Evolutionary conservation across 2,797 vertebrate genomes (phyloP).

Genomic region (Esox masquinongy): DNA sequence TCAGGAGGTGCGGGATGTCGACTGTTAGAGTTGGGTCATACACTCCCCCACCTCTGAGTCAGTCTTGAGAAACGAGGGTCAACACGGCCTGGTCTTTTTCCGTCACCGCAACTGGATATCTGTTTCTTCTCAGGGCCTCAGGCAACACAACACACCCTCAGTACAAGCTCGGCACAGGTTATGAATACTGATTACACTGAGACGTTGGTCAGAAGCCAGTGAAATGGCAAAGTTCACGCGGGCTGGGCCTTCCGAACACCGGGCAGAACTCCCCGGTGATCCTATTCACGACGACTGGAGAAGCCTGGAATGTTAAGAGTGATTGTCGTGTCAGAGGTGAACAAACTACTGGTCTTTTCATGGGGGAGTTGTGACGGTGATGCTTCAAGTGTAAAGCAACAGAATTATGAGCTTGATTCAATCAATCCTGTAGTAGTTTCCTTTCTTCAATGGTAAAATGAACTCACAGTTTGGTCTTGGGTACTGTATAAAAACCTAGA

Average conservation of each 20-base stretch:
- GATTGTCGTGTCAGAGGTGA: constrained; percentile 16
- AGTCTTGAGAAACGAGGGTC: constrained; percentile 30
- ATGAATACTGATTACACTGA: neutral
- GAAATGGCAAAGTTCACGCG: neutral
- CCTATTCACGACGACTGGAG: neutral
- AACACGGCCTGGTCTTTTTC: constrained; percentile 45
- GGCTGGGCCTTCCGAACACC: neutral
- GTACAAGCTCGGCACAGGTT: constrained; percentile 26
- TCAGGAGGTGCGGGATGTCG: constrained; percentile 7
- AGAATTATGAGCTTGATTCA: too few relatives aligned
- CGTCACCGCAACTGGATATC: constrained; percentile 28
- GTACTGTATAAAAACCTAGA: too few relatives aligned
- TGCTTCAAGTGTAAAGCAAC: constrained; percentile 6
- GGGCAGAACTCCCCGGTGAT: neutral
- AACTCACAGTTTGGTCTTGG: too few relatives aligned
- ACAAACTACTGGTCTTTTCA: constrained; percentile 22
- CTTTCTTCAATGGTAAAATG: too few relatives aligned
- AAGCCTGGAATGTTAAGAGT: constrained; percentile 14
- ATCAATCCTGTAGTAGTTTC: too few relatives aligned
- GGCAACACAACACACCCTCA: constrained; percentile 21
- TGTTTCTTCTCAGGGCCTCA: constrained; percentile 50
- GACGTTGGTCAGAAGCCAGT: neutral
- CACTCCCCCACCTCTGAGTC: constrained; percentile 1
- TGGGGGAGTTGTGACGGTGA: constrained; percentile 32
- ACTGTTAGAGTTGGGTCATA: constrained; percentile 1